Evolutionary conservation across 2,888 invertebrate genomes (phyloP).

Genomic region (Thereva unica): DNA sequence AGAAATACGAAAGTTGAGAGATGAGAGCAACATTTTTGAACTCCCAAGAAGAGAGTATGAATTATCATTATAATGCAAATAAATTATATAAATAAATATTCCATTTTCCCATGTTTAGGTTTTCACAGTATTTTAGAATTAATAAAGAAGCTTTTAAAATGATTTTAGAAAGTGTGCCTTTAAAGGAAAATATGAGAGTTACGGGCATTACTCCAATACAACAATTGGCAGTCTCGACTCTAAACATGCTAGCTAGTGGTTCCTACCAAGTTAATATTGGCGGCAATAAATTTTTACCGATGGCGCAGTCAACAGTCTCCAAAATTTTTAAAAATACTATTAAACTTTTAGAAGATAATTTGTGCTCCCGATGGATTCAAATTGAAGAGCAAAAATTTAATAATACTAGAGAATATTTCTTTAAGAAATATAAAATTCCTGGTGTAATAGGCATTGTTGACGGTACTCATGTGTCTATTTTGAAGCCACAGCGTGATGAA

Average conservation of each 20-base stretch:
- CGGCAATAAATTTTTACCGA: not conserved
- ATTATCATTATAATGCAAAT: too few relatives aligned
- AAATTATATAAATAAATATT: too few relatives aligned
- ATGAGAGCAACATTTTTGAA: too few relatives aligned
- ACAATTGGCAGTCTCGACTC: not conserved
- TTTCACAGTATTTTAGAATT: not conserved
- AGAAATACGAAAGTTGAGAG: too few relatives aligned
- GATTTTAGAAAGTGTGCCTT: not conserved
- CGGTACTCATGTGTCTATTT: not conserved
- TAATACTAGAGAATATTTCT: not conserved
- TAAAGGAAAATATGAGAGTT: not conserved
- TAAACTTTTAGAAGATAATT: not conserved
- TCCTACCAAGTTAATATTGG: not conserved
- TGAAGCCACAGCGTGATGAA: not conserved
- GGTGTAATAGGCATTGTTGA: not conserved
- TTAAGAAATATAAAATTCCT: not conserved
- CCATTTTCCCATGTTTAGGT: not conserved
- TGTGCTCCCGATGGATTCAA: not conserved
- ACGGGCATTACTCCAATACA: not conserved
- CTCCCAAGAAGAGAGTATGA: too few relatives aligned
- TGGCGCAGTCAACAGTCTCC: not conserved
- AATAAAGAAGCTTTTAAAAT: not conserved
- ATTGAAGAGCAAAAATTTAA: not conserved
- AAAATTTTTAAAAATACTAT: not conserved
- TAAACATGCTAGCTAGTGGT: not conserved